phyloP scores from a whole-genome alignment of 2,888 invertebrate species.

The Drosophila ustulata region DNA sequence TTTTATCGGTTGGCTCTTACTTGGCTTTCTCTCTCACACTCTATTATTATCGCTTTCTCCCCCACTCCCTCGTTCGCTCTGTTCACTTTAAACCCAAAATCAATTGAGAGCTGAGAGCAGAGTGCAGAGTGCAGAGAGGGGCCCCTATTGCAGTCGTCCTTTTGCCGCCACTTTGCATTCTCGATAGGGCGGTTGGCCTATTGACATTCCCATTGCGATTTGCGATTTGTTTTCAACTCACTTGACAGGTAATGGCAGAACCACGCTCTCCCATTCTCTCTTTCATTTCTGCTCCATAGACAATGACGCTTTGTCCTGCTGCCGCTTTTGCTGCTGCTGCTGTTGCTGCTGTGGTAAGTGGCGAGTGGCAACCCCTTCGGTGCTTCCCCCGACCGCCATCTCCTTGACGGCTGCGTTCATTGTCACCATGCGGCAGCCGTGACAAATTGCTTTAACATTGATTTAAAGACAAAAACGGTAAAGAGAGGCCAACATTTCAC shows the following conservation, averaged over 20 bases:
- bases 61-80: neutral
- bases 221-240: slow-evolving; percentile 78
- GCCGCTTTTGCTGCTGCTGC: slow-evolving; percentile 13
- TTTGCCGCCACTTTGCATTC: slow-evolving; percentile 76
- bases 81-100: slow-evolving; percentile 57
- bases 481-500: slow-evolving; percentile 59
- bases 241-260: slow-evolving; percentile 75
- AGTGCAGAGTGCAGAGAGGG: slow-evolving; percentile 5
- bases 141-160: slow-evolving; percentile 63
- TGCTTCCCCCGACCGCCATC: slow-evolving; percentile 22
- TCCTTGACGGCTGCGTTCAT: slow-evolving; percentile 37
- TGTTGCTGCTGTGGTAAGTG: slow-evolving; percentile 7
- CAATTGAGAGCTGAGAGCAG: slow-evolving; percentile 56
- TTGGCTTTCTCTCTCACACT: slow-evolving; percentile 13
- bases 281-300: slow-evolving; percentile 18
- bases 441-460: slow-evolving; percentile 79
- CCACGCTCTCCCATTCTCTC: slow-evolving; percentile 19
- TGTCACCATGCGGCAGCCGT: slow-evolving; percentile 71
- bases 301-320: slow-evolving; percentile 60
- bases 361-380: slow-evolving; percentile 50
- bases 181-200: slow-evolving; percentile 66
- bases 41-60: slow-evolving; percentile 37
- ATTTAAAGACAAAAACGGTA: slow-evolving; percentile 71
- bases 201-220: slow-evolving; percentile 77
- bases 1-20: slow-evolving; percentile 41